Evolutionary conservation across 2,888 invertebrate species (phyloP).

Genomic region (Margaritifera margaritifera): DNA sequence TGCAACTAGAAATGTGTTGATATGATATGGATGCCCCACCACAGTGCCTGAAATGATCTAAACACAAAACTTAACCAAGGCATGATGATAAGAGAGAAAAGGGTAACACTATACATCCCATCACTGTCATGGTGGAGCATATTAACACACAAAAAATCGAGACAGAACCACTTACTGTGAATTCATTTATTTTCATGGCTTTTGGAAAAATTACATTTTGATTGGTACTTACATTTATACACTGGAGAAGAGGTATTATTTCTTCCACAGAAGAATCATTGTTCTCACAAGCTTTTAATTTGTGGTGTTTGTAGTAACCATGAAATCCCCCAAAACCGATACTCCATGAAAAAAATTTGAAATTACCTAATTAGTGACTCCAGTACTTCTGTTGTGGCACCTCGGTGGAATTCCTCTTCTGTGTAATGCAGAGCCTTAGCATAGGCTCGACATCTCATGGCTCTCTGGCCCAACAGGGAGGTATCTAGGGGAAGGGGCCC

Average conservation of each 20-base stretch:
- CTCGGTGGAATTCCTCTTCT: slow-evolving; percentile 91
- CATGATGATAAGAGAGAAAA: too few species aligned
- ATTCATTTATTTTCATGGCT: too few species aligned
- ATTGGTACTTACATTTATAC: not conserved
- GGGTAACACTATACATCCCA: too few species aligned
- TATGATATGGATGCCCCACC: too few species aligned
- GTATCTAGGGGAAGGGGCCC: slow-evolving; percentile 93
- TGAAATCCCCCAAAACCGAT: too few species aligned
- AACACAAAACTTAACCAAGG: too few species aligned
- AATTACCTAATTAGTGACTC: slow-evolving; percentile 85
- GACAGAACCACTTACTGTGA: too few species aligned
- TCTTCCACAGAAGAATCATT: not conserved
- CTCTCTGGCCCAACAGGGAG: slow-evolving; percentile 90
- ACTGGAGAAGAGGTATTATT: not conserved
- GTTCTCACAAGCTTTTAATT: not conserved
- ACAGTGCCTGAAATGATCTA: too few species aligned
- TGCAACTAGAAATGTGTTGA: too few species aligned
- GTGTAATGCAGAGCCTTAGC: slow-evolving; percentile 90
- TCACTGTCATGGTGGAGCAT: too few species aligned
- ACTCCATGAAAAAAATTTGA: not conserved
- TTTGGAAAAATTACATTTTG: not conserved
- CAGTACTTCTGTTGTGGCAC: slow-evolving; percentile 85
- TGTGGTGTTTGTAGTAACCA: not conserved
- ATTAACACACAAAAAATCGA: too few species aligned
- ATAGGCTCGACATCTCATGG: slow-evolving; percentile 92